Percentiles rank a stretch among this genome's conserved stretches.
These are phyloP conservation scores for Metellina segmentata DNA, from an alignment of 2,888 invertebrate species.

Conservation along the genomic window DNA sequence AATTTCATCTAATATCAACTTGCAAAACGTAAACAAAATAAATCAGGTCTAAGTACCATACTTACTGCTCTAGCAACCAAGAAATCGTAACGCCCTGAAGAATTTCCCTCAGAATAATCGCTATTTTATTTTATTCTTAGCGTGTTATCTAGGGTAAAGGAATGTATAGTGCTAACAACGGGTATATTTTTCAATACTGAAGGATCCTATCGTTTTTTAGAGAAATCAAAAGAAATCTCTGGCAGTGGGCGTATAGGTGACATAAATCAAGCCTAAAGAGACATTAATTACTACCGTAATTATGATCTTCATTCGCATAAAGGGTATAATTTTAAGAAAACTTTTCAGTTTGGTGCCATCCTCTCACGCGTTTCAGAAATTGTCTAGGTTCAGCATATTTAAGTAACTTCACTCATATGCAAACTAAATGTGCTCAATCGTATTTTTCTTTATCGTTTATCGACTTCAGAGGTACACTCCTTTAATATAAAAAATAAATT, in stretches of 20 bases:
- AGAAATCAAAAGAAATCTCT: slow-evolving; percentile 13
- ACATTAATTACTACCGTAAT: slow-evolving; percentile 60
- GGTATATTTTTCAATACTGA: slow-evolving; percentile 31
- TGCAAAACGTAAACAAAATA: slow-evolving; percentile 21
- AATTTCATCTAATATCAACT: background rate
- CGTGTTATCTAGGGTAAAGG: slow-evolving; percentile 7
- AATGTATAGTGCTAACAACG: background rate
- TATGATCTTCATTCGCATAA: slow-evolving; percentile 44
- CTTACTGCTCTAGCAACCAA: slow-evolving; percentile 11
- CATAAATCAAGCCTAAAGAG: slow-evolving; percentile 52
- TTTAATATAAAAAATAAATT: too few relatives aligned
- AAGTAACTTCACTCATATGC: background rate
- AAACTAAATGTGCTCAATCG: background rate
- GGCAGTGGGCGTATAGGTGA: slow-evolving; percentile 34
- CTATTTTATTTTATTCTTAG: slow-evolving; percentile 29
- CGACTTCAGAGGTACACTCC: too few relatives aligned
- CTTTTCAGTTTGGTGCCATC: slow-evolving; percentile 22
- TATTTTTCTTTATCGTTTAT: background rate
- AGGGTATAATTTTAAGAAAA: slow-evolving; percentile 37
- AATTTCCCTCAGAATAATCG: slow-evolving; percentile 6
- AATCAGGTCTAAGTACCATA: slow-evolving; percentile 25
- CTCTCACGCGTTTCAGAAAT: background rate
- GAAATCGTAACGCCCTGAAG: slow-evolving; percentile 19
- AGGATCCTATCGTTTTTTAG: background rate
- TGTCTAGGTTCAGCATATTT: background rate